Evolutionary conservation across 2,888 invertebrate genomes (phyloP).

Genomic region (Scaptomyza polygonia): DNA sequence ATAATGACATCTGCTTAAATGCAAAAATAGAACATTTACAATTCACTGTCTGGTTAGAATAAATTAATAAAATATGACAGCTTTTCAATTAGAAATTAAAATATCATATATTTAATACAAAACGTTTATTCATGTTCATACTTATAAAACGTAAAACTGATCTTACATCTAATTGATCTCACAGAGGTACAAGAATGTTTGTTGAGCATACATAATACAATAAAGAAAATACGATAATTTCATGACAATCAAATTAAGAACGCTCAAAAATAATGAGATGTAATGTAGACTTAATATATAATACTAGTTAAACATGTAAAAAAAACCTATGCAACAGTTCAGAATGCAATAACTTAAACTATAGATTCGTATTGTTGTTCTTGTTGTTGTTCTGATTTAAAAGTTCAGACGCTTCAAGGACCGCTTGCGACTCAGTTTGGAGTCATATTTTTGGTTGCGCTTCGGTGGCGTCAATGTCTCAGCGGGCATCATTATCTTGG

Average conservation of each 20-base stretch:
- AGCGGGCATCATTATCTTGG: conserved; percentile 67
- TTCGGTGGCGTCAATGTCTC: conserved; percentile 65
- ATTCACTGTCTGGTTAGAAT: background rate
- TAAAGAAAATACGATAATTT: conserved; percentile 7
- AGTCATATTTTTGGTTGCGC: conserved; percentile 52
- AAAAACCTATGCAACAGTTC: conserved; percentile 33
- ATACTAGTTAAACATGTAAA: conserved; percentile 47
- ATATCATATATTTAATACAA: conserved; percentile 2
- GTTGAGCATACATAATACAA: conserved; percentile 49
- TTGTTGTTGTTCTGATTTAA: conserved; percentile 28
- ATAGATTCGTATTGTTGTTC: conserved; percentile 16
- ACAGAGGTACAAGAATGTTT: conserved; percentile 68
- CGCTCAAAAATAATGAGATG: conserved; percentile 19
- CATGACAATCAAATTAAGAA: conserved; percentile 31
- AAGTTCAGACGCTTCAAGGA: conserved; percentile 67
- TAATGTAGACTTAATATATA: conserved; percentile 36
- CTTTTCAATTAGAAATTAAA: background rate
- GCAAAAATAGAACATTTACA: background rate
- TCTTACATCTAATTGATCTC: conserved; percentile 64
- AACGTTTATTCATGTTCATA: conserved; percentile 22
- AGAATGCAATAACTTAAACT: conserved; percentile 19
- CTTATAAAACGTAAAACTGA: conserved; percentile 51
- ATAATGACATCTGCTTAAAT: conserved; percentile 10
- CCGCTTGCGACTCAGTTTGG: conserved; percentile 64
- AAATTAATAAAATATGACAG: too few relatives aligned